Conservation (phyloP, 2,888 invertebrate genomes). For the Orthosia incerta region DNA sequence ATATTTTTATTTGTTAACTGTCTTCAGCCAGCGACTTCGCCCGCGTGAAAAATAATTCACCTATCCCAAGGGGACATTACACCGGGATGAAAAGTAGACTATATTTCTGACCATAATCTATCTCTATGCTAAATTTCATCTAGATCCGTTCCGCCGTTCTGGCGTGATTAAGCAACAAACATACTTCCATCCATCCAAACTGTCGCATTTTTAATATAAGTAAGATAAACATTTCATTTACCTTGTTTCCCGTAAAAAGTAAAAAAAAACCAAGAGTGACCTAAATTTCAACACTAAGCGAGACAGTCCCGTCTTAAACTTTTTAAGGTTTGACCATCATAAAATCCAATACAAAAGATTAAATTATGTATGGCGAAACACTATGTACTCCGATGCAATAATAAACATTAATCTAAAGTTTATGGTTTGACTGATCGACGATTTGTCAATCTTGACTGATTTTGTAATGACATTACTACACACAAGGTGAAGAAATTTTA, state of each 20-base stretch:
- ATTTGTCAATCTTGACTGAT: conserved; percentile 38
- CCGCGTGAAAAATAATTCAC: too few relatives aligned
- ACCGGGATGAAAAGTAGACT: too few relatives aligned
- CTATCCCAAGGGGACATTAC: too few relatives aligned
- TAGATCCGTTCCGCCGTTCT: too few relatives aligned
- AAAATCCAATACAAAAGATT: conserved; percentile 9
- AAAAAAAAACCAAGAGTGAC: neutral
- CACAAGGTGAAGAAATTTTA: neutral
- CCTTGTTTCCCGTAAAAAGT: neutral
- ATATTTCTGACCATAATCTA: too few relatives aligned
- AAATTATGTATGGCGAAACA: conserved; percentile 16
- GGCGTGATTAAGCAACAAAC: too few relatives aligned
- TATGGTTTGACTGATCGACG: neutral
- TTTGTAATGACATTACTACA: conserved; percentile 20
- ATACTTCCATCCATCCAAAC: too few relatives aligned
- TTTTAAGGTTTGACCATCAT: neutral
- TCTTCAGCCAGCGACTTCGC: too few relatives aligned
- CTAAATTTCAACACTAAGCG: neutral
- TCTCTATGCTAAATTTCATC: too few relatives aligned
- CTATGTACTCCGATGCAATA: neutral
- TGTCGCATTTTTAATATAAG: too few relatives aligned
- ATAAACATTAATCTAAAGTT: neutral
- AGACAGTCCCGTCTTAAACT: conserved; percentile 1
- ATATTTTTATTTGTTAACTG: too few relatives aligned
- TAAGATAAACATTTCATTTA: too few relatives aligned